phyloP scores from a whole-genome alignment of 1,140 invertebrate species.

The Drosophila erecta region DNA sequence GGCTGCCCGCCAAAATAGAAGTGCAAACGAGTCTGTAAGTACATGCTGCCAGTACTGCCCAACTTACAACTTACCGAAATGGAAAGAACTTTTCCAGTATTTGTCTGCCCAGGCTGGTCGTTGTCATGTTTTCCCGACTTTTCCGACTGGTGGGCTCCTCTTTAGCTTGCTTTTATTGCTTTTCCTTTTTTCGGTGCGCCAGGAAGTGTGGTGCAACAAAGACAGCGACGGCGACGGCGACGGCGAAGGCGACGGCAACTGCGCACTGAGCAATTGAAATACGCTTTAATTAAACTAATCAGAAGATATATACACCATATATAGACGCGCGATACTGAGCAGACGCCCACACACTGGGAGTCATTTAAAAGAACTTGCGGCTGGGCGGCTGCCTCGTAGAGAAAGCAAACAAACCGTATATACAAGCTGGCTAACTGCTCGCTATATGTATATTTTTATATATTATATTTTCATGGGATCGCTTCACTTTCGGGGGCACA shows the following conservation, averaged over 20 bases:
- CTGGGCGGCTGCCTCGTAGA: too few relatives aligned
- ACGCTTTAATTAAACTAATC: constrained; percentile 81
- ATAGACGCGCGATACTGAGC: constrained; percentile 34
- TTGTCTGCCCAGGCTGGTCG: constrained; percentile 70
- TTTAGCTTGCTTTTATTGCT: constrained; percentile 4
- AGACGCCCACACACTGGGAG: constrained; percentile 53
- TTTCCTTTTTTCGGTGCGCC: constrained; percentile 20
- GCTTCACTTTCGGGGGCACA: constrained; percentile 17
- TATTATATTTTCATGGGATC: constrained; percentile 40
- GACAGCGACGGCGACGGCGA: constrained; percentile 19
- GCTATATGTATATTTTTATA: constrained; percentile 1
- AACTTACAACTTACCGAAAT: constrained; percentile 64
- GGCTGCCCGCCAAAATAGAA: not conserved
- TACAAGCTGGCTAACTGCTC: constrained; percentile 9
- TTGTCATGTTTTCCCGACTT: constrained; percentile 58
- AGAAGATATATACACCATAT: constrained; percentile 62
- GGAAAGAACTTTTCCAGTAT: constrained; percentile 78
- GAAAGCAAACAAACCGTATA: not conserved
- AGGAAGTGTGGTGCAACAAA: constrained; percentile 55
- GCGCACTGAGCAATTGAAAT: constrained; percentile 76
- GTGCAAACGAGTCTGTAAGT: not conserved
- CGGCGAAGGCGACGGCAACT: constrained; percentile 29
- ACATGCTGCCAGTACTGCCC: not conserved
- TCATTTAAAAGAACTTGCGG: constrained; percentile 17
- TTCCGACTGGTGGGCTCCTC: constrained; percentile 2